These are phyloP conservation scores for Periplaneta americana DNA, from an alignment of 1,140 invertebrate species.

Conservation along the genomic window DNA sequence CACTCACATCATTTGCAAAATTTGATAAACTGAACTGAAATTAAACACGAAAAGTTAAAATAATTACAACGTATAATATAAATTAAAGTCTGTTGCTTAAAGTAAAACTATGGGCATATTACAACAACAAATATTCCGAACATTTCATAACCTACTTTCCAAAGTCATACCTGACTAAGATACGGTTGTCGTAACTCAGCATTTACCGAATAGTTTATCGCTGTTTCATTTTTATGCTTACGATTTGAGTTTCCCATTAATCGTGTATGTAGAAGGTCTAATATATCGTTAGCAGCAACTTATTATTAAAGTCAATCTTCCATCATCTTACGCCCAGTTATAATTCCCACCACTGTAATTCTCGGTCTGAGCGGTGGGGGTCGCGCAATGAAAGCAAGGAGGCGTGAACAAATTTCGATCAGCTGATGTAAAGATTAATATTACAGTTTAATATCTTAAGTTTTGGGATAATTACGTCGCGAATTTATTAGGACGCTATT, in stretches of 20 bases:
- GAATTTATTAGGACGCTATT: too few species aligned
- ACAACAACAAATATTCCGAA: neutral
- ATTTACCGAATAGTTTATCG: neutral
- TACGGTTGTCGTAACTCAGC: neutral
- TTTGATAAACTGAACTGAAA: constrained; percentile 35
- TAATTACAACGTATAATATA: neutral
- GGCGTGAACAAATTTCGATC: too few species aligned
- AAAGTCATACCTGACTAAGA: neutral
- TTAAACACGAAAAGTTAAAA: neutral
- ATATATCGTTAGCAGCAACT: neutral
- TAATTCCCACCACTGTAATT: neutral
- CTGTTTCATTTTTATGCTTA: neutral
- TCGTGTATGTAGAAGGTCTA: too few species aligned
- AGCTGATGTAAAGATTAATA: too few species aligned
- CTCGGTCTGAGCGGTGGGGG: too few species aligned
- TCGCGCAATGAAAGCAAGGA: too few species aligned
- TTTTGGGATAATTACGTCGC: too few species aligned
- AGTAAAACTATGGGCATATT: neutral
- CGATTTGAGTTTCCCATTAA: constrained; percentile 10
- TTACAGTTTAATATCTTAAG: too few species aligned
- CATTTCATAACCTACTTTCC: neutral
- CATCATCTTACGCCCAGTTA: neutral
- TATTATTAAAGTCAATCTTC: neutral
- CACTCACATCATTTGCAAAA: constrained; percentile 23
- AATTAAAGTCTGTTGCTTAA: neutral